These are phyloP conservation scores for Coregonus suidteri DNA, from an alignment of 2,797 vertebrate species.

Conservation along the genomic window DNA sequence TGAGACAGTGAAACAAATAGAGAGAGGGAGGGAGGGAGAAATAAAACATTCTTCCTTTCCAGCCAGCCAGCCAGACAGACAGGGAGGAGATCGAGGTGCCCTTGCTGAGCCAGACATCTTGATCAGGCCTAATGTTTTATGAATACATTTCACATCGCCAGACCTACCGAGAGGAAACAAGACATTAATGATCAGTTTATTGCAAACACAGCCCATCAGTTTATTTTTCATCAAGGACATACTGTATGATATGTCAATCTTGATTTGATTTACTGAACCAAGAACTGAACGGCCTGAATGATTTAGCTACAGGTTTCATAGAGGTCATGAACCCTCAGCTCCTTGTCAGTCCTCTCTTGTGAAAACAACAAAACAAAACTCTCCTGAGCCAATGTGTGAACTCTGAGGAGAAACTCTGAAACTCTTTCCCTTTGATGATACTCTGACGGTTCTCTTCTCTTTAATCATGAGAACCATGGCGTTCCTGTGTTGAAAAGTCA, in stretches of 20 bases:
- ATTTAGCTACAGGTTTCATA: not conserved
- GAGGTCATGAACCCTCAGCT: not conserved
- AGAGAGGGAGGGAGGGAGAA: not conserved
- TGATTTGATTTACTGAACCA: not conserved
- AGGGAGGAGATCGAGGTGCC: conserved; percentile 9
- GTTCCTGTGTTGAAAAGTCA: conserved; percentile 67
- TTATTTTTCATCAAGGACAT: conserved; percentile 14
- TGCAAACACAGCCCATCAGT: not conserved
- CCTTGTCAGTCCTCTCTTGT: conserved; percentile 15
- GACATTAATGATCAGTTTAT: not conserved
- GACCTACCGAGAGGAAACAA: not conserved
- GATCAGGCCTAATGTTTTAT: conserved; percentile 16
- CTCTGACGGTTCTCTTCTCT: conserved; percentile 49
- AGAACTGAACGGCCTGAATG: not conserved
- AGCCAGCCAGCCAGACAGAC: conserved; percentile 4
- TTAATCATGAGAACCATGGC: conserved; percentile 64
- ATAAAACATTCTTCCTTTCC: conserved; percentile 15
- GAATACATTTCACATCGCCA: conserved; percentile 8
- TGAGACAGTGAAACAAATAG: not conserved
- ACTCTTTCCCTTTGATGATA: conserved; percentile 66
- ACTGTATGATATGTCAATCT: not conserved
- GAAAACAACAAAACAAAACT: conserved; percentile 14
- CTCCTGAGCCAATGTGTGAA: conserved; percentile 14
- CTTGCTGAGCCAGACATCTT: conserved; percentile 22
- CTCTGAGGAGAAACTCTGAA: conserved; percentile 19